Base-by-base conservation (phyloP, 2,113 vertebrate genomes). In the Poicephalus gulielmi region DNA sequence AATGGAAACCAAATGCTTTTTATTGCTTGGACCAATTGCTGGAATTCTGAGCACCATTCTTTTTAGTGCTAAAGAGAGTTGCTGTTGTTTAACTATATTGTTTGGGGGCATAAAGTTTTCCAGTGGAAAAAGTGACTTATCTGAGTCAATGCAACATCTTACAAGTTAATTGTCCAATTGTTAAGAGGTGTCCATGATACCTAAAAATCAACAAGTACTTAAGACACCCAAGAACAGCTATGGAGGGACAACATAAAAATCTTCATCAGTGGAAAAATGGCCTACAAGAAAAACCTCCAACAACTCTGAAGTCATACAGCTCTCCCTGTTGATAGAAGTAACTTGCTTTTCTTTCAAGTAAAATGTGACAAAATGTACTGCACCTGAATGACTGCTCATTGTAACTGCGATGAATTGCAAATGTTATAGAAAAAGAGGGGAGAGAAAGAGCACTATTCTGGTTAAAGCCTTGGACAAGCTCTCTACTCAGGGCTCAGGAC, bases 241-340 rank as follows among this genome's bases (percentile, higher is more conserved):
- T 7, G 25, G 14, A 63, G 9, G 17, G 18, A 52, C 18, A 75
- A 50, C 8, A 43, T 11, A 81, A 74, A 67, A 77, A 39, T 22
- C 20, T 0, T 0, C 19, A 55, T 41, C 9, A 47, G 35, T 44
- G 46, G n/a, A n/a, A 84, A 74, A 88, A 53, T 0, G 3, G 55
- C 27, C 35, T 43, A 39, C 1, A 7, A 80, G 55, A 78, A 84
- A 70, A 91, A 39, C 23, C 15, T 47, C 14, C 39, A 49, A n/a
- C 30, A 71, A 49, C 46, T 78, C 60, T 44, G 5, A 76, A 73
- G 31, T 39, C 39, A 43, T 11, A 55, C 13, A 86, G 11, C 14
- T 71, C 18, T 78, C 49, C 30, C 28, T 37, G 50, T 12, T 77
- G 46, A 63, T 31, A 70, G 19, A 27, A 5, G 4, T 16, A 55